Evolutionary conservation across 2,113 vertebrate species (phyloP).

Genomic region (Chlorodrepanis virens): DNA sequence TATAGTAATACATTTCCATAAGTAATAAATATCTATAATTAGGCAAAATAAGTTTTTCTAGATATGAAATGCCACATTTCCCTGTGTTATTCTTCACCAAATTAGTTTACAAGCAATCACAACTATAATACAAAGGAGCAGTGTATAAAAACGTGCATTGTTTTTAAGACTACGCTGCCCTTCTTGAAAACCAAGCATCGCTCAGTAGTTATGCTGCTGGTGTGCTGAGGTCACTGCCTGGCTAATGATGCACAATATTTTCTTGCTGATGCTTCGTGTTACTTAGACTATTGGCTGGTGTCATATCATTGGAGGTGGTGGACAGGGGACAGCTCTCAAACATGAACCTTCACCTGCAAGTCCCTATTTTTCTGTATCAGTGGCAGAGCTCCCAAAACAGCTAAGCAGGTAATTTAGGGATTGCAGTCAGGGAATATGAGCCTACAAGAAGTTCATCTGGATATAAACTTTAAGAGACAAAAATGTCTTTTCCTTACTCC

Average conservation of each 20-base stretch:
- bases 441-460: neutral
- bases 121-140: neutral
- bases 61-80: neutral
- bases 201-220: neutral
- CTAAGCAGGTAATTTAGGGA: neutral
- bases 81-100: neutral
- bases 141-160: rapidly evolving
- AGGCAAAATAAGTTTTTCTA: neutral
- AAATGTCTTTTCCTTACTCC: neutral
- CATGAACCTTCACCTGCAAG: neutral
- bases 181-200: neutral
- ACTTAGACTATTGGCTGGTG: neutral
- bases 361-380: neutral
- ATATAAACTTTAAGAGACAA: neutral
- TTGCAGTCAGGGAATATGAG: neutral
- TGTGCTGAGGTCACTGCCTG: neutral
- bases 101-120: neutral
- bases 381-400: neutral
- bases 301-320: too few relatives aligned
- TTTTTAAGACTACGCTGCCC: neutral
- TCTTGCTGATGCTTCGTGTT: neutral
- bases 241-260: neutral
- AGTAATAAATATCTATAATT: neutral
- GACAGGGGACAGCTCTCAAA: neutral
- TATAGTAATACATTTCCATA: neutral